Conservation (phyloP, 2,888 invertebrate species). For the Amphiduros pacificus region DNA sequence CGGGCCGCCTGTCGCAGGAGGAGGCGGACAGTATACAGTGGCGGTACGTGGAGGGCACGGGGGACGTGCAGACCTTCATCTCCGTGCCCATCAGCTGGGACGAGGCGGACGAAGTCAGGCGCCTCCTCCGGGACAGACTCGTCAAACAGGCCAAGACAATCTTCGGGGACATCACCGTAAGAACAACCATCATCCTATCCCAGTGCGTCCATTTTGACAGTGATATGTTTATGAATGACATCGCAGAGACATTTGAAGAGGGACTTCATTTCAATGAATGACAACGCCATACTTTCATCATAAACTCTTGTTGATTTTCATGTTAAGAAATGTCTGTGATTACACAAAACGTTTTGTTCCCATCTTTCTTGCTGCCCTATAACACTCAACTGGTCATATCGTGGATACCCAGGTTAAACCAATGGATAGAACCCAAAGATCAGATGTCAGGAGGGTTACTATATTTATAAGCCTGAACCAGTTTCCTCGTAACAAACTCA, state of each 20-base stretch:
- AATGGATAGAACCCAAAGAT: too few species aligned
- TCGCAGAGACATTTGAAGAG: slow-evolving; percentile 43
- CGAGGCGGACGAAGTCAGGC: slow-evolving; percentile 45
- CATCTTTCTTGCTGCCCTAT: too few species aligned
- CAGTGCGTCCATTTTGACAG: slow-evolving; percentile 45
- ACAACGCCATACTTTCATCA: not conserved
- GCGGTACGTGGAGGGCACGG: slow-evolving; percentile 49
- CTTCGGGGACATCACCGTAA: slow-evolving; percentile 51
- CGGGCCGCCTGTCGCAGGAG: slow-evolving; percentile 44
- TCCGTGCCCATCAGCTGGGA: slow-evolving; percentile 45
- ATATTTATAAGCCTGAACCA: too few species aligned
- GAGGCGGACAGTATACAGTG: slow-evolving; percentile 43
- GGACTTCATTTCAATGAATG: slow-evolving; percentile 49
- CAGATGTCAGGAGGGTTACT: too few species aligned
- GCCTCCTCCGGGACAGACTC: slow-evolving; percentile 40
- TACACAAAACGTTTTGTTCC: too few species aligned
- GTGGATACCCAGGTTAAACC: too few species aligned
- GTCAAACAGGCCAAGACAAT: slow-evolving; percentile 42
- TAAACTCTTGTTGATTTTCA: too few species aligned
- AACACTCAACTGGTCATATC: too few species aligned
- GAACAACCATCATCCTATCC: slow-evolving; percentile 44
- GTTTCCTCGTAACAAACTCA: too few species aligned
- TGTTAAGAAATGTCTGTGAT: too few species aligned
- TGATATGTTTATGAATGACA: slow-evolving; percentile 50
- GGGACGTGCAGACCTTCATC: slow-evolving; percentile 41